Evolutionary conservation across 2,797 vertebrate genomes (phyloP).

Genomic region (Malurus splendens): DNA sequence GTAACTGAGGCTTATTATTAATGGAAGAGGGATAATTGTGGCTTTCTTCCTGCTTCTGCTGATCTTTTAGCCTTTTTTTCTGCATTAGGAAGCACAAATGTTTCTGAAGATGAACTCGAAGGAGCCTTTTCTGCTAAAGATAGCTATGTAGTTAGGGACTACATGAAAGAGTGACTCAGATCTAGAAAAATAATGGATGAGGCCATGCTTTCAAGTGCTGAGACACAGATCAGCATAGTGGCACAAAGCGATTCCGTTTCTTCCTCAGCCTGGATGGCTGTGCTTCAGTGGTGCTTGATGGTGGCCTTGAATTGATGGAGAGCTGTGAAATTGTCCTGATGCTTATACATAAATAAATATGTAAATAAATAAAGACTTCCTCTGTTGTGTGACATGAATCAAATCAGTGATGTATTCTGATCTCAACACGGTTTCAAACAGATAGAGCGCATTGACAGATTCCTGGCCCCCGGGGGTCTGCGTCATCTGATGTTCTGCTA

Average conservation of each 20-base stretch:
- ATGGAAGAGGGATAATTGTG: neutral
- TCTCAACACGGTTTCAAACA: conserved; percentile 38
- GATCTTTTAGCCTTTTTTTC: neutral
- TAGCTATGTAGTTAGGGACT: neutral
- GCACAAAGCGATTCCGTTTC: neutral
- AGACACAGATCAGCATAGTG: neutral
- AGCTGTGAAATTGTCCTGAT: neutral
- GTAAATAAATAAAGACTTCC: neutral
- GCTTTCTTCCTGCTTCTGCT: neutral
- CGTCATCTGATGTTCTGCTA: conserved; percentile 89
- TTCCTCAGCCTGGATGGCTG: neutral
- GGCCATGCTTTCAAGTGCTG: neutral
- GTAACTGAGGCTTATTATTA: neutral
- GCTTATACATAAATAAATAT: neutral
- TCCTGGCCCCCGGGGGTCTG: conserved; percentile 81
- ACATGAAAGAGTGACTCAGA: neutral
- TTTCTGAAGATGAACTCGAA: neutral
- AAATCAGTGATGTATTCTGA: neutral
- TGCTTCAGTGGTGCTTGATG: neutral
- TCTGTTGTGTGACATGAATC: neutral
- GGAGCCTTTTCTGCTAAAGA: neutral
- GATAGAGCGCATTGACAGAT: conserved; percentile 87
- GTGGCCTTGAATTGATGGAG: neutral
- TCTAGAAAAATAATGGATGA: neutral
- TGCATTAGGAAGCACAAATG: neutral